These are phyloP conservation scores for Brotogeris chrysoptera DNA, from an alignment of 2,797 vertebrate species.

Conservation along the genomic window DNA sequence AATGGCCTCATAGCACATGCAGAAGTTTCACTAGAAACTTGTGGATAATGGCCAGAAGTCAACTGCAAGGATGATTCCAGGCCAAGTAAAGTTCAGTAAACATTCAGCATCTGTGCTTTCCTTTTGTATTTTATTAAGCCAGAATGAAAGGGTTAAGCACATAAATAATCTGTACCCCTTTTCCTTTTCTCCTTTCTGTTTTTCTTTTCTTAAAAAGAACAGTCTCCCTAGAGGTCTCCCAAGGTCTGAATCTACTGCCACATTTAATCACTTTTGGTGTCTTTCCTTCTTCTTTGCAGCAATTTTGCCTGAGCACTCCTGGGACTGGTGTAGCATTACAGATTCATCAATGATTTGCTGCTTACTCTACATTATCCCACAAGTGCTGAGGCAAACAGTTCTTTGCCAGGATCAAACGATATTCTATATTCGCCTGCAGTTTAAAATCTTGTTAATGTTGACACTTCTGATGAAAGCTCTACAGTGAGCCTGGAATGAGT, in stretches of 20 bases:
- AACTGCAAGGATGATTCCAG: background rate
- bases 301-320: slow-evolving; percentile 70
- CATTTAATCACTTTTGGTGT: slow-evolving; percentile 28
- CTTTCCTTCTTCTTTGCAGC: slow-evolving; percentile 41
- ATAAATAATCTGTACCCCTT: background rate
- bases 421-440: slow-evolving; percentile 31
- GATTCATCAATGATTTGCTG: slow-evolving; percentile 63
- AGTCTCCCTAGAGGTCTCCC: background rate
- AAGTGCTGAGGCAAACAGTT: slow-evolving; percentile 70
- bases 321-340: slow-evolving; percentile 75
- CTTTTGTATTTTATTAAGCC: background rate
- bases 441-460: slow-evolving; percentile 67
- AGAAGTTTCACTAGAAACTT: background rate
- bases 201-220: background rate
- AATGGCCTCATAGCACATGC: background rate
- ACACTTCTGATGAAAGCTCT: slow-evolving; percentile 47
- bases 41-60: background rate
- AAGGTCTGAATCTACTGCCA: background rate
- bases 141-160: background rate
- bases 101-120: background rate
- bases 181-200: background rate
- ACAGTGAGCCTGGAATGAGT: slow-evolving; percentile 34
- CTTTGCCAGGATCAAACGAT: slow-evolving; percentile 64
- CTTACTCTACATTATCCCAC: slow-evolving; percentile 45
- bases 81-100: background rate